These are phyloP conservation scores for Cataglyphis cursor DNA, from an alignment of 2,888 invertebrate species.

Conservation along the genomic window DNA sequence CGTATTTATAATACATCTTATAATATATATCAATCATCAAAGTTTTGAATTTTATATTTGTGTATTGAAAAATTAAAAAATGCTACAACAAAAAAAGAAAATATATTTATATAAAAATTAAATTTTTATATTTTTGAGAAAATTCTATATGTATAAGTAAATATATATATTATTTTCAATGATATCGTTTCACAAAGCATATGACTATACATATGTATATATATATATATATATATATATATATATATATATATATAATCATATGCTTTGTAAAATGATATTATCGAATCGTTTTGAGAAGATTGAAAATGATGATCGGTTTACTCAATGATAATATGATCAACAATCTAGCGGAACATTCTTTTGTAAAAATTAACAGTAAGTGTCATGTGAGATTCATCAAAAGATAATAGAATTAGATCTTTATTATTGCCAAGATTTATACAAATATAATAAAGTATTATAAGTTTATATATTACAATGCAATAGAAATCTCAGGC, in stretches of 20 bases:
- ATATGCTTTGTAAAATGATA: neutral
- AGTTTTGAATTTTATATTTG: constrained; percentile 9
- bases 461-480: constrained; percentile 14
- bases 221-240: neutral
- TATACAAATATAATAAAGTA: neutral
- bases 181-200: no score
- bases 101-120: constrained; percentile 19
- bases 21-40: neutral
- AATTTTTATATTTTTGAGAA: neutral
- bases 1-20: neutral
- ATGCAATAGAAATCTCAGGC: neutral
- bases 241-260: neutral
- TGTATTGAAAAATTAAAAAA: neutral
- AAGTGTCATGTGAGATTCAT: constrained; percentile 7
- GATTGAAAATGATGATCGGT: neutral
- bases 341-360: neutral
- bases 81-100: neutral
- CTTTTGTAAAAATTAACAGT: neutral
- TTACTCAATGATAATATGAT: neutral
- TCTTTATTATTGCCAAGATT: constrained; percentile 60
- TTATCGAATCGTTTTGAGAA: neutral
- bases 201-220: neutral
- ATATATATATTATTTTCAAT: no score
- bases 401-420: constrained; percentile 17
- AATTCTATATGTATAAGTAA: neutral